phyloP scores from a whole-genome alignment of 2,113 vertebrate species.

The Nyctereutes procyonoides region DNA sequence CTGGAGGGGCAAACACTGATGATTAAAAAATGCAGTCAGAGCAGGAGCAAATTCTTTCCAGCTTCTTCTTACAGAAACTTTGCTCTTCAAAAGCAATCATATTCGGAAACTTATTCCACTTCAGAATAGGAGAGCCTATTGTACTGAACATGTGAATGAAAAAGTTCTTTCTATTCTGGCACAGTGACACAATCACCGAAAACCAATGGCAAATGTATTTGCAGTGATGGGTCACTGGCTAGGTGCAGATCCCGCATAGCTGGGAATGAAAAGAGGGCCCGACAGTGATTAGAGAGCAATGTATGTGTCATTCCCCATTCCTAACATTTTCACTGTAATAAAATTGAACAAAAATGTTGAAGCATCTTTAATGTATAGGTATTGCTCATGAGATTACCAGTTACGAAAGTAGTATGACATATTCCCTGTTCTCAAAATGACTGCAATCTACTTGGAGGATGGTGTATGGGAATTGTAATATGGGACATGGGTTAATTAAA shows the following conservation, averaged over 20 bases:
- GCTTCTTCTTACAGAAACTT: conserved; percentile 50
- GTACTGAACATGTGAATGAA: not conserved
- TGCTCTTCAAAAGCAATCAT: conserved; percentile 63
- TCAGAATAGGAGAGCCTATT: conserved; percentile 2
- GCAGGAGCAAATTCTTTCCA: not conserved
- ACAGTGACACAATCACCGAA: not conserved
- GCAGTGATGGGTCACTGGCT: not conserved
- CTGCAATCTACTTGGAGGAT: not conserved
- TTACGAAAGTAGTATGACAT: not conserved
- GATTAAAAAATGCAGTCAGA: conserved; percentile 72
- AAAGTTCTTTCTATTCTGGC: conserved; percentile 12
- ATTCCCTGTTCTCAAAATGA: not conserved
- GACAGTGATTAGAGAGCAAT: not conserved
- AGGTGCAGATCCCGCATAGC: not conserved
- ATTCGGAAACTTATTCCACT: conserved; percentile 51
- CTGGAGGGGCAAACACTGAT: conserved; percentile 66
- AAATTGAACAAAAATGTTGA: not conserved
- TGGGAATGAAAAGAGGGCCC: not conserved
- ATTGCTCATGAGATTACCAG: not conserved
- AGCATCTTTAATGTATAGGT: not conserved
- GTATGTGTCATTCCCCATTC: not conserved
- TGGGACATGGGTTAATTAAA: not conserved
- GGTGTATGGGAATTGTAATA: not conserved
- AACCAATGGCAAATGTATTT: not conserved
- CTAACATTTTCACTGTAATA: not conserved